Base-by-base conservation (phyloP, 2,888 invertebrate genomes). In the Aleiodes leptofemur region DNA sequence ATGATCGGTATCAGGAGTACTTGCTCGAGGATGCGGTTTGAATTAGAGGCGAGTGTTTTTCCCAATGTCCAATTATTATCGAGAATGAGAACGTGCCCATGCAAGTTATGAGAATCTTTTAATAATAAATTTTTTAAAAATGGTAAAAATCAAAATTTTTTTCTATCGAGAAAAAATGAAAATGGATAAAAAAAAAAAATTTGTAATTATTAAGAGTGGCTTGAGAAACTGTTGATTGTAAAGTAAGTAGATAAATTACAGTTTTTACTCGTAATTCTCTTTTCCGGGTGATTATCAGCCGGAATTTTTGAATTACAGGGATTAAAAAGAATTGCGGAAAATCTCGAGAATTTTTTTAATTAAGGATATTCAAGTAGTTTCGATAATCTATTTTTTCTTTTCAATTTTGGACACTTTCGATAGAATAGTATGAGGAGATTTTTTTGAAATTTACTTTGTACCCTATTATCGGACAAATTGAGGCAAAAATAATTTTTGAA, bases 11-110 rank as follows among this genome's bases (percentile, higher is more conserved):
- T 59, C 59, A 59, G 59, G 43, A 43, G 43, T n/a, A 14, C 34
- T 59, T 34, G 59, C 59, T 59, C 59, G 59, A 59, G 59, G 59
- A 59, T 59, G 59, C 59, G 59, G 59, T 59, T 43, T 59, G 59
- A 59, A 14, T 59, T 57, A 57, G 57, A 57, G 57, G 29, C 29
- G 57, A 57, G 29, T 8, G 13, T 59, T 59, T 59, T 59, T 34
- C 34, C 34, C 31, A 34, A 34, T 59, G 31, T 34, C 13, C 59
- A 59, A 59, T 59, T 59, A 59, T 59, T 31, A 38, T n/a, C 31
- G 59, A 34, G 14, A 23, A 29, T 43, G 43, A 43, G 59, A 59
- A 59, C 59, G 59, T 59, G 59, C 59, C 59, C 59, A 59, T n/a
- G 31, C 29, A 57, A 31, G n/a, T 31, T 31, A 31, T 57, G 31